phyloP scores from a whole-genome alignment of 2,888 invertebrate genomes.

The Rapana venosa region DNA sequence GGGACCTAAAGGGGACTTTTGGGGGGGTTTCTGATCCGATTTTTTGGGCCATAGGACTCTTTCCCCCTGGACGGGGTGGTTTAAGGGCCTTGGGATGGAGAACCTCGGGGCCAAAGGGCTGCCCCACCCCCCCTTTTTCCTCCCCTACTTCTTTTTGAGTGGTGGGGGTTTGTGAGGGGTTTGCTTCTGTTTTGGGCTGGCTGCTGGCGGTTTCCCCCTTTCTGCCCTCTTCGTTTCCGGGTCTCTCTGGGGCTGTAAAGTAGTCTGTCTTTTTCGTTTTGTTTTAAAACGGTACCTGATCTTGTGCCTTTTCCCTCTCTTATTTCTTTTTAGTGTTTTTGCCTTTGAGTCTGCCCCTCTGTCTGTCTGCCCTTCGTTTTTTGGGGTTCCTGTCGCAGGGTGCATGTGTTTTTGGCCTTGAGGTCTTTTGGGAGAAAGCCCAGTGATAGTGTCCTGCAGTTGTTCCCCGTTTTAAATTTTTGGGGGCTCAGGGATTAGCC shows the following conservation, averaged over 20 bases:
- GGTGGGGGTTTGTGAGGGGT: neutral
- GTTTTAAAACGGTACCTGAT: conserved; percentile 39
- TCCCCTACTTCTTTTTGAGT: neutral
- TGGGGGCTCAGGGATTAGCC: too few relatives aligned
- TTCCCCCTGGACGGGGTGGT: conserved; percentile 56
- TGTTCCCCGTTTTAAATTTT: too few relatives aligned
- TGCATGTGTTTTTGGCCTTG: too few relatives aligned
- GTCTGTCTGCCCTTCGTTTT: too few relatives aligned
- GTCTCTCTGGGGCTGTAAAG: neutral
- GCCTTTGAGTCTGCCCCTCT: too few relatives aligned
- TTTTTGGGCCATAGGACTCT: conserved; percentile 73
- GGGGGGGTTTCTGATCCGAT: conserved; percentile 74
- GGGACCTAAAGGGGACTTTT: conserved; percentile 72
- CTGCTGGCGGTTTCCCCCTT: neutral
- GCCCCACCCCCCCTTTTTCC: neutral
- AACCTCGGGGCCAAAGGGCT: conserved; percentile 53
- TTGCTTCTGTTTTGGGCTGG: neutral
- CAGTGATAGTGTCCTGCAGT: too few relatives aligned
- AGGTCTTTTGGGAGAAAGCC: too few relatives aligned
- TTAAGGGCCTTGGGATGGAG: conserved; percentile 59
- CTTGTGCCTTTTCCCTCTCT: conserved; percentile 40
- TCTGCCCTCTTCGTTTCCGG: neutral
- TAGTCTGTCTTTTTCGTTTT: neutral
- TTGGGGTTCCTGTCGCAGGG: too few relatives aligned
- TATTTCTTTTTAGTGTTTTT: neutral